Percentiles rank a stretch among this genome's conserved stretches.
Evolutionary conservation across 2,888 invertebrate genomes (phyloP).

Genomic region (Myathropa florea): DNA sequence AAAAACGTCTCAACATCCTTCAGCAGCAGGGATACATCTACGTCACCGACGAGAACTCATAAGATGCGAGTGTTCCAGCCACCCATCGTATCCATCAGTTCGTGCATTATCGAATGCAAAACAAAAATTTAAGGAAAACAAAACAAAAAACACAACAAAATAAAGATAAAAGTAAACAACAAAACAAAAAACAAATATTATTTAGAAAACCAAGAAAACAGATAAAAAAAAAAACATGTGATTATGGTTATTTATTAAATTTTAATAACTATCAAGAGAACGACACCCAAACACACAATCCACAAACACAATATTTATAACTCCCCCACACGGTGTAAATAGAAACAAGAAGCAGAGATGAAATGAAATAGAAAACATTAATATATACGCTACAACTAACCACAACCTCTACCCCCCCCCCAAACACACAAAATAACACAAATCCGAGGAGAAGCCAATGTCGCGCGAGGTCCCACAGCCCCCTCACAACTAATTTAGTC

Average conservation of each 20-base stretch:
- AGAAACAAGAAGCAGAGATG: conserved; percentile 15
- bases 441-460: not conserved
- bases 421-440: not conserved
- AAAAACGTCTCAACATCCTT: conserved; percentile 93
- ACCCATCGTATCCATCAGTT: conserved; percentile 19
- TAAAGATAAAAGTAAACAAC: conserved; percentile 25
- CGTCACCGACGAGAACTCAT: conserved; percentile 82
- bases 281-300: conserved; percentile 28
- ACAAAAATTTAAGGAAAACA: conserved; percentile 25
- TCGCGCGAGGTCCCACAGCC: not conserved
- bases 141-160: not conserved
- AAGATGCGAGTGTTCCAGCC: conserved; percentile 60
- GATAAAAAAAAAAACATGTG: conserved; percentile 50
- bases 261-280: conserved; percentile 59
- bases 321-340: conserved; percentile 53
- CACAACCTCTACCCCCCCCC: not conserved
- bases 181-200: conserved; percentile 2
- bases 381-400: conserved; percentile 42
- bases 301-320: conserved; percentile 56
- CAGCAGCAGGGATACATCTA: conserved; percentile 90
- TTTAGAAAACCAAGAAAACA: not conserved
- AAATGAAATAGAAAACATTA: conserved; percentile 54
- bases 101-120: conserved; percentile 23
- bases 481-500: conserved; percentile 39
- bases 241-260: conserved; percentile 68